Conservation (phyloP, 2,113 vertebrate species). For the Sturnira hondurensis region DNA sequence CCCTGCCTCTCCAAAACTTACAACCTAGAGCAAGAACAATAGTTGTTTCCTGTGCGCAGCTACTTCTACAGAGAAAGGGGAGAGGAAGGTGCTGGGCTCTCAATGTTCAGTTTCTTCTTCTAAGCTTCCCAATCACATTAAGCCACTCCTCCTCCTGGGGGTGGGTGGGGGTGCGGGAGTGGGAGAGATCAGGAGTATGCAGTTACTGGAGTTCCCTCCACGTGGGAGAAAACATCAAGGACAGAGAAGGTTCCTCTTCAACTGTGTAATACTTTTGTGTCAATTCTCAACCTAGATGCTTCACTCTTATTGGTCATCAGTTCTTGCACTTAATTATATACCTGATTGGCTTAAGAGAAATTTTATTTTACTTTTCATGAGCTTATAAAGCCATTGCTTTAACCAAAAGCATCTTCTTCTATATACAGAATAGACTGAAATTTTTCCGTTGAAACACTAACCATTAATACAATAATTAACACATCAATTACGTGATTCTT, state of each 20-base stretch:
- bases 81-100: not conserved
- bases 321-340: not conserved
- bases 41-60: not conserved
- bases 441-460: conserved; percentile 16
- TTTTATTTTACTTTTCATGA: not conserved
- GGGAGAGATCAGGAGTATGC: not conserved
- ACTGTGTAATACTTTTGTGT: not conserved
- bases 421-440: not conserved
- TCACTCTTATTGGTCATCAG: not conserved
- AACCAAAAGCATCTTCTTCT: not conserved
- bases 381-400: not conserved
- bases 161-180: too few species aligned
- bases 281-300: not conserved
- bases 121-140: not conserved
- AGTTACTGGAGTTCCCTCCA: not conserved
- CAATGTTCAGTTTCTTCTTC: not conserved
- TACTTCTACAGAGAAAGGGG: not conserved
- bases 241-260: not conserved
- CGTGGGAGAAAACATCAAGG: not conserved
- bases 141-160: not conserved
- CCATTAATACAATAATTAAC: not conserved
- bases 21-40: not conserved
- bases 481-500: not conserved
- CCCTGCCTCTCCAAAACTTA: not conserved
- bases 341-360: not conserved